Conservation (phyloP, 2,888 invertebrate species). For the Kryphioiulus occultus region DNA sequence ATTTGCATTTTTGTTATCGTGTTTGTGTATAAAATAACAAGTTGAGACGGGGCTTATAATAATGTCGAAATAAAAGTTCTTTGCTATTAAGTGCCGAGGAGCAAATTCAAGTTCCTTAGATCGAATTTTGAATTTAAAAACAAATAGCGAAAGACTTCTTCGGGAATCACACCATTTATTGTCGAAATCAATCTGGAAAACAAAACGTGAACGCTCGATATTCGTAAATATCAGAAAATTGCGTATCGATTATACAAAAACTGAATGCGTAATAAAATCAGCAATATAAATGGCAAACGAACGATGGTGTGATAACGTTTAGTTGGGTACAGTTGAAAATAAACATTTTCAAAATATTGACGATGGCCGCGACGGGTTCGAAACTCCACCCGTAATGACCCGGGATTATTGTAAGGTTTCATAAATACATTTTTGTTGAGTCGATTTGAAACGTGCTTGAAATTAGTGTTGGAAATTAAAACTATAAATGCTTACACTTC, state of each 20-base stretch:
- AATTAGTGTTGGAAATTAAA: too few relatives aligned
- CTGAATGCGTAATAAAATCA: not conserved
- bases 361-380: too few relatives aligned
- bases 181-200: not conserved
- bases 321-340: not conserved
- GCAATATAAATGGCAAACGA: not conserved
- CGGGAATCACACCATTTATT: not conserved
- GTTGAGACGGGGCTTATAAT: not conserved
- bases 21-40: constrained; percentile 5
- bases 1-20: not conserved
- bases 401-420: too few relatives aligned
- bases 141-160: not conserved
- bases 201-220: not conserved
- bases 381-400: too few relatives aligned
- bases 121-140: too few relatives aligned
- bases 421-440: too few relatives aligned
- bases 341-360: too few relatives aligned
- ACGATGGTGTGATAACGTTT: not conserved
- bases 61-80: constrained; percentile 3
- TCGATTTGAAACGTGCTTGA: too few relatives aligned
- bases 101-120: too few relatives aligned
- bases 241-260: not conserved
- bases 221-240: not conserved
- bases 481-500: too few relatives aligned
- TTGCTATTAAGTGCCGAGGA: not conserved